phyloP scores from a whole-genome alignment of 2,888 invertebrate genomes.

The Leptopterna dolabrata region DNA sequence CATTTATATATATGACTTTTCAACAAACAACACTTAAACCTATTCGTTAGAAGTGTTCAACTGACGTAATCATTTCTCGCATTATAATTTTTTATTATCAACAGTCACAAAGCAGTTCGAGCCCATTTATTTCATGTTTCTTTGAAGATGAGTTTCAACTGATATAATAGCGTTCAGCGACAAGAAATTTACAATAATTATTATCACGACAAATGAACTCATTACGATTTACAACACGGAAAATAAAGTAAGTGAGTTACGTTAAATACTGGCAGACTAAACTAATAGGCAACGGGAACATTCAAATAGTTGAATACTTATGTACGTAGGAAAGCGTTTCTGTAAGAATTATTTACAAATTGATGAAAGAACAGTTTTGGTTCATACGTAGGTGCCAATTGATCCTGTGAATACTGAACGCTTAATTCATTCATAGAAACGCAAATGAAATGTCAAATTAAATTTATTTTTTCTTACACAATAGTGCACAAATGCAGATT shows the following conservation, averaged over 20 bases:
- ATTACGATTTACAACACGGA: too few relatives aligned
- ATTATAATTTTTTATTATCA: slow-evolving; percentile 39
- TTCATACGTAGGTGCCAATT: too few relatives aligned
- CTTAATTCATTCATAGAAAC: neutral
- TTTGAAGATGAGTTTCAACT: neutral
- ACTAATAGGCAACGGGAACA: too few relatives aligned
- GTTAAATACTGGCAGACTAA: too few relatives aligned
- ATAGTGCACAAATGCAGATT: neutral
- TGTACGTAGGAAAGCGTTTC: too few relatives aligned
- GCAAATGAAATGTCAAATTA: neutral
- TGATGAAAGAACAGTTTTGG: too few relatives aligned
- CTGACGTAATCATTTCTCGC: slow-evolving; percentile 19
- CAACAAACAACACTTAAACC: slow-evolving; percentile 48
- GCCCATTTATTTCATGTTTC: neutral
- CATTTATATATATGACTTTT: slow-evolving; percentile 9
- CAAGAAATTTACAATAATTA: neutral
- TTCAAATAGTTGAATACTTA: too few relatives aligned
- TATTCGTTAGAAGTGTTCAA: slow-evolving; percentile 41
- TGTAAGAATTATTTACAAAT: too few relatives aligned
- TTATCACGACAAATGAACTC: too few relatives aligned
- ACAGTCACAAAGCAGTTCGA: slow-evolving; percentile 50
- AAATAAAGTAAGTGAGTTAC: neutral
- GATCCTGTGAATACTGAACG: neutral
- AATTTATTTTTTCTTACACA: neutral
- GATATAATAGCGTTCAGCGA: neutral